phyloP scores from a whole-genome alignment of 2,797 vertebrate species.

The Sebastes miniatus region DNA sequence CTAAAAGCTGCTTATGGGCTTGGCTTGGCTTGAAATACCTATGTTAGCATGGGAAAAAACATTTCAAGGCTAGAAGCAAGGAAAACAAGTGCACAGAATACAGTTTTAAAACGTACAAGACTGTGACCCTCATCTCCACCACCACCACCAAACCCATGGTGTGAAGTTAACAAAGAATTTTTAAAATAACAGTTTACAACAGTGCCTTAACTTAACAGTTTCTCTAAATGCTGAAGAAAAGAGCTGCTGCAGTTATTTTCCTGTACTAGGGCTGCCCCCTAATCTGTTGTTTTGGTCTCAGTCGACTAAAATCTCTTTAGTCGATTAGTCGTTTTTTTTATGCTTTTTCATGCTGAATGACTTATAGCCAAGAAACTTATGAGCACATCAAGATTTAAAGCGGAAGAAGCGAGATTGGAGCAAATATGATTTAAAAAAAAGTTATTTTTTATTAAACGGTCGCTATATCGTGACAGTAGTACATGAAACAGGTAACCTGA shows the following conservation, averaged over 20 bases:
- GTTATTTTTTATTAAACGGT: too few species aligned
- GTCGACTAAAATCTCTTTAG: too few species aligned
- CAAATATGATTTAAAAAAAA: too few species aligned
- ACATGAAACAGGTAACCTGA: too few species aligned
- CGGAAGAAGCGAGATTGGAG: too few species aligned
- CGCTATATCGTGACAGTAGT: too few species aligned
- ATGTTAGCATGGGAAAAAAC: background rate
- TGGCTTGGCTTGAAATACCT: constrained; percentile 12
- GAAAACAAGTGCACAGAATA: background rate
- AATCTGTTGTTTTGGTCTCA: too few species aligned
- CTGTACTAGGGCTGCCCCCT: background rate
- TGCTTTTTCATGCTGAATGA: too few species aligned
- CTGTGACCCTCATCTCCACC: background rate
- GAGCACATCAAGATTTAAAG: too few species aligned
- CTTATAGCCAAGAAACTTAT: too few species aligned
- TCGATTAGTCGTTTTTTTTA: too few species aligned
- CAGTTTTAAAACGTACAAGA: background rate
- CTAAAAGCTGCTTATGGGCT: constrained; percentile 23
- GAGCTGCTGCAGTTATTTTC: background rate
- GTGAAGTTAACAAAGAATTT: background rate
- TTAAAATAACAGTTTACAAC: background rate
- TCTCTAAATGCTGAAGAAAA: background rate
- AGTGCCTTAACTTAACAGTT: background rate
- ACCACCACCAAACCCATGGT: background rate
- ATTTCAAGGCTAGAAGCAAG: background rate